phyloP scores from a whole-genome alignment of 2,888 invertebrate species.

The Himalopsyche anomala region DNA sequence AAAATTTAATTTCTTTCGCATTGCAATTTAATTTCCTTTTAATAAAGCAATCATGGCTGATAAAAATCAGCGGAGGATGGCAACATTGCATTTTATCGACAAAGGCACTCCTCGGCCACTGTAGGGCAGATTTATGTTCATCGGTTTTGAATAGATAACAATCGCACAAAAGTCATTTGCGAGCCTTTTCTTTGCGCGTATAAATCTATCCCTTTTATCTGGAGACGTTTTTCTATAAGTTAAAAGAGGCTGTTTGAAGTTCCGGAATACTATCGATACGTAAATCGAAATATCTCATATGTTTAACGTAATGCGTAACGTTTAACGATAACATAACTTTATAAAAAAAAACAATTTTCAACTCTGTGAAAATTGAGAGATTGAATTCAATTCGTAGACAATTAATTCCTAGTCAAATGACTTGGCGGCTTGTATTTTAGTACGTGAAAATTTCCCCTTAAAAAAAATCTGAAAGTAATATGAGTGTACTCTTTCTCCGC shows the following conservation, averaged over 20 bases:
- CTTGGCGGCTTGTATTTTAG: no score
- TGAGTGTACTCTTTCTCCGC: no score
- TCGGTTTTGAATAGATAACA: slow-evolving; percentile 26
- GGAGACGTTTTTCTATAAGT: slow-evolving; percentile 9
- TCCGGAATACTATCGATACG: neutral
- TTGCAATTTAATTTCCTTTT: neutral
- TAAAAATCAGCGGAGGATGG: slow-evolving; percentile 19
- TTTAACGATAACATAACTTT: no score
- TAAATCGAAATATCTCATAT: no score
- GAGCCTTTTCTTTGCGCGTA: slow-evolving; percentile 5
- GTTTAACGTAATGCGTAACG: no score
- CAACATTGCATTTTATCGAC: slow-evolving; percentile 27
- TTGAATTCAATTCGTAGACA: no score
- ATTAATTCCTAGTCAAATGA: no score
- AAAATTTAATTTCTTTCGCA: neutral
- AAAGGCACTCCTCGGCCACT: slow-evolving; percentile 1
- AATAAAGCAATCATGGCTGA: slow-evolving; percentile 21
- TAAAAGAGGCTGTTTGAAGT: neutral
- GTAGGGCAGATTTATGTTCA: slow-evolving; percentile 20
- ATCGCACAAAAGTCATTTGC: slow-evolving; percentile 26
- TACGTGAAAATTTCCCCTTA: no score
- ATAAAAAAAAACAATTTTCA: no score
- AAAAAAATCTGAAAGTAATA: no score
- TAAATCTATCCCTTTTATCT: slow-evolving; percentile 31
- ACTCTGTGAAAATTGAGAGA: no score